Evolutionary conservation across 2,113 vertebrate genomes (phyloP).

Genomic region (Leucopternis melanops): DNA sequence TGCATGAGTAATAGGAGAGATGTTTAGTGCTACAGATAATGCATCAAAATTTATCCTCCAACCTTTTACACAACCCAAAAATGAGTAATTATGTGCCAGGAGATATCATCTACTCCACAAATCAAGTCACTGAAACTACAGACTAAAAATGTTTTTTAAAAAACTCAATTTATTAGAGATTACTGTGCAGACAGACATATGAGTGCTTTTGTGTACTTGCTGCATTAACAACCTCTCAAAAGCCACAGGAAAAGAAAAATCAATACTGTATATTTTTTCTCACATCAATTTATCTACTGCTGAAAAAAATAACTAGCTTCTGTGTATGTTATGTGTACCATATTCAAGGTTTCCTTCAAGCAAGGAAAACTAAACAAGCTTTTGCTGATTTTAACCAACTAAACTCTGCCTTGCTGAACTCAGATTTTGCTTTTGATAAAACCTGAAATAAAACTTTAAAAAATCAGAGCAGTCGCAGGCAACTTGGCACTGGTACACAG

Average conservation of each 20-base stretch:
- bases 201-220: constrained; percentile 11
- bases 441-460: not conserved
- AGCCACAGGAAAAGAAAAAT: constrained; percentile 46
- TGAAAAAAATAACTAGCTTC: not conserved
- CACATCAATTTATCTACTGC: constrained; percentile 24
- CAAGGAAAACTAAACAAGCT: not conserved
- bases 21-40: not conserved
- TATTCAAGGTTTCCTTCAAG: not conserved
- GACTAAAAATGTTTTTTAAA: not conserved
- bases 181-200: constrained; percentile 19
- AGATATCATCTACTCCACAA: constrained; percentile 48
- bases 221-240: constrained; percentile 55
- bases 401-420: not conserved
- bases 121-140: constrained; percentile 29
- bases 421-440: not conserved
- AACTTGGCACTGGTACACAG: not conserved
- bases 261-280: constrained; percentile 33
- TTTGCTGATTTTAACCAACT: not conserved
- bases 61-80: constrained; percentile 10
- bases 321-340: accelerated
- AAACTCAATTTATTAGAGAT: constrained; percentile 58
- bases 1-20: not conserved
- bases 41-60: constrained; percentile 26
- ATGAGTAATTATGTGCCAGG: constrained; percentile 42
- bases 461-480: not conserved